A percentile compares a stretch with the other conserved stretches of the same genome.
Conservation (phyloP, 53 echinoderm and acorn worm genomes). For the Paracentrotus lividus region DNA sequence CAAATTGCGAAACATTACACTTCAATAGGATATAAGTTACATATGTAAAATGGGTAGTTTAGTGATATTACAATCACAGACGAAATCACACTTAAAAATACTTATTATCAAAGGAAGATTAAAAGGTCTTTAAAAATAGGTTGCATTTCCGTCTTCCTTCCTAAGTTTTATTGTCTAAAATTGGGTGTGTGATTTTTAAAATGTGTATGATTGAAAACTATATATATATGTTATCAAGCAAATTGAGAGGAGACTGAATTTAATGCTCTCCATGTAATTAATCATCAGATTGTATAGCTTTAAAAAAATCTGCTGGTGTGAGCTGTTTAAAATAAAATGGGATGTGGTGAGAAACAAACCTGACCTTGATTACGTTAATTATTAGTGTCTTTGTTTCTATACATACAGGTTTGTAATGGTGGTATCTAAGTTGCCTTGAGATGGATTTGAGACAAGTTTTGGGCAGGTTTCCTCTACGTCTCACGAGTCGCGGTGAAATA, state of each 20-base stretch:
- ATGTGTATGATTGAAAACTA: constrained; percentile 40
- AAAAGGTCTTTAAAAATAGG: neutral
- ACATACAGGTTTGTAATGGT: no score
- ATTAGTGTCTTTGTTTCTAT: no score
- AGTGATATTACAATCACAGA: constrained; percentile 14
- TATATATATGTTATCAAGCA: constrained; percentile 27
- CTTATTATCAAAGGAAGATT: constrained; percentile 29
- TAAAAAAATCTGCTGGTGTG: constrained; percentile 27
- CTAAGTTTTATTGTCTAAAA: constrained; percentile 57
- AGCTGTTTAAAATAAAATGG: constrained; percentile 51
- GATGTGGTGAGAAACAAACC: constrained; percentile 22
- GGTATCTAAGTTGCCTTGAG: no score
- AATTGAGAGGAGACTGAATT: neutral
- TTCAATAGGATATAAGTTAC: neutral
- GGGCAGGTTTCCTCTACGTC: no score
- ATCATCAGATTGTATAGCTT: constrained; percentile 20
- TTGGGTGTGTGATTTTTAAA: constrained; percentile 73
- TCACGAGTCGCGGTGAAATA: no score
- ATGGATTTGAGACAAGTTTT: no score
- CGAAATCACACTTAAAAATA: constrained; percentile 48
- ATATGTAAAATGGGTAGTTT: neutral
- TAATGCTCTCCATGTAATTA: neutral
- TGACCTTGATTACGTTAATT: no score
- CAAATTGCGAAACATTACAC: neutral
- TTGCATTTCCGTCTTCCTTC: constrained; percentile 60